Evolutionary conservation across 1,140 invertebrate species (phyloP), one percentile per base, ranked within the genome.

Genomic region (Danaus plexippus): DNA sequence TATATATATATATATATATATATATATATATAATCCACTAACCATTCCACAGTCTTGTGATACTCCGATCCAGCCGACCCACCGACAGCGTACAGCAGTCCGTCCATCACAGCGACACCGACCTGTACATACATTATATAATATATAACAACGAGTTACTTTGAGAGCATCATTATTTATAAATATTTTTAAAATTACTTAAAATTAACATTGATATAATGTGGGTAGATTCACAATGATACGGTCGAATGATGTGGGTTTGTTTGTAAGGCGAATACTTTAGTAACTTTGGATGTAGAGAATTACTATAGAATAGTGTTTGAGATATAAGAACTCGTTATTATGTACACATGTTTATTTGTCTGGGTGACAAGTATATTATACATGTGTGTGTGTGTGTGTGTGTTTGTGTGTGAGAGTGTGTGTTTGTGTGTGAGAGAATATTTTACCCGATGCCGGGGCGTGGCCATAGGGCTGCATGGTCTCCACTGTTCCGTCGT

Each of bases 21-120:
- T 15, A 15, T 15, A 3, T 15, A 1, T 15, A 15, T 15, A 15
- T 15, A 15, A n/a, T 15, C 3, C 15, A 64, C 47, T 59, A 10
- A 67, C 66, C 66, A 64, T 49, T 67, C 66, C 10, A 67, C 66
- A 57, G 66, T 93, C 69, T 92, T 94, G 71, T 96, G 95, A 84
- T 94, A 95, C 66, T 92, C 92, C 1, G 90, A 89, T 11, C 93
- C 94, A 9, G 94, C 92, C 13, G 95, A 95, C 3, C 96, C 96
- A 52, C 96, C 96, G 7, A 97, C 92, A 40, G 96, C 96, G 79
- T 97, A 98, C 47, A 98, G 88, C 47, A 95, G 87, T 42, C 94
- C 94, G 79, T 97, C 96, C 90, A 97, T 94, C 10, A 96, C 94
- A n/a, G 95, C 95, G 11, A 96, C 95, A 11, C 95, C 95, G 6